Evolutionary conservation across 2,113 vertebrate genomes (phyloP).

Genomic region (Apistogramma diplotaenia): DNA sequence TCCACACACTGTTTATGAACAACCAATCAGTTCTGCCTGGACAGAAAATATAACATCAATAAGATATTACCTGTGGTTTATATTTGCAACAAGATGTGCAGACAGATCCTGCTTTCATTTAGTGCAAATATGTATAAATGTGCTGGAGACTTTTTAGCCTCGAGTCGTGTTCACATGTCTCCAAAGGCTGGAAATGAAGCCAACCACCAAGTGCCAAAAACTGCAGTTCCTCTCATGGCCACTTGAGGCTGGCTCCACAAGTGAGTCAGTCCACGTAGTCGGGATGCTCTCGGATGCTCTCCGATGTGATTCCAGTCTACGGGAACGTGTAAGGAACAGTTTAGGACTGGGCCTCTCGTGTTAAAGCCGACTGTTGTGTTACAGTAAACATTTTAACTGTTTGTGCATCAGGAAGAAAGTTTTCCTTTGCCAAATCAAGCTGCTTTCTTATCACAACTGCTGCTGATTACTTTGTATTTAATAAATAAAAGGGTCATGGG

Average conservation of each 20-base stretch:
- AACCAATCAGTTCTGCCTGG: too few species aligned
- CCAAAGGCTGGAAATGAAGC: neutral
- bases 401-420: neutral
- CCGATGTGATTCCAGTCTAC: neutral
- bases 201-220: neutral
- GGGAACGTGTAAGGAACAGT: neutral
- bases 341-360: neutral
- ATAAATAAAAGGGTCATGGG: constrained; percentile 12
- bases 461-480: constrained; percentile 34
- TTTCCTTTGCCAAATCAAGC: neutral
- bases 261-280: neutral
- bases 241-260: neutral
- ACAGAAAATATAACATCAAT: too few species aligned
- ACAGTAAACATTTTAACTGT: neutral
- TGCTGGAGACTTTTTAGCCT: neutral
- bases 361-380: neutral
- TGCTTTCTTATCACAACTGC: neutral
- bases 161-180: neutral
- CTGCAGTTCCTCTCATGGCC: neutral
- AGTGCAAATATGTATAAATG: neutral
- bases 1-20: neutral
- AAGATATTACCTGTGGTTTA: too few species aligned
- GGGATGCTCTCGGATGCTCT: too few species aligned
- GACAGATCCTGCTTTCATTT: neutral
- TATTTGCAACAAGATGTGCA: neutral